phyloP scores from a whole-genome alignment of 2,113 vertebrate genomes.

The Pampusana beccarii region DNA sequence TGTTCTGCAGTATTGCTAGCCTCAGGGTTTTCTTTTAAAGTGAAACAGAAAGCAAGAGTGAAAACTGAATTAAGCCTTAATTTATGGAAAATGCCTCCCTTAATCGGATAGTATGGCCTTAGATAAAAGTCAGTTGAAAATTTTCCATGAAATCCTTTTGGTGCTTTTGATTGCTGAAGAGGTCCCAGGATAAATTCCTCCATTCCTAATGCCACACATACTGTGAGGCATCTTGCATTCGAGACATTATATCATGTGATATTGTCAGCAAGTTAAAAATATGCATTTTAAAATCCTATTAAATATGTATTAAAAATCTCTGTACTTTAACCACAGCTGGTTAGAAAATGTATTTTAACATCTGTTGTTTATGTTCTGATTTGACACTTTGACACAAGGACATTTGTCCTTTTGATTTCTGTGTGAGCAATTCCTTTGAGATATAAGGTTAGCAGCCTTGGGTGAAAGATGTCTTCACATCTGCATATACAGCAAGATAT shows the following conservation, averaged over 20 bases:
- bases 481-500: neutral
- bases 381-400: neutral
- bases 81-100: neutral
- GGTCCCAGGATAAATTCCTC: neutral
- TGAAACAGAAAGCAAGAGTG: slow-evolving; percentile 8
- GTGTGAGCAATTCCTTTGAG: neutral
- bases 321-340: neutral
- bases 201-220: neutral
- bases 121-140: neutral
- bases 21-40: slow-evolving; percentile 7
- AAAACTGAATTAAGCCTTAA: neutral
- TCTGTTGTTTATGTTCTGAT: neutral
- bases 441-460: neutral
- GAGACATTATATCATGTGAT: neutral
- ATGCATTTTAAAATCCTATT: neutral
- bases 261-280: neutral
- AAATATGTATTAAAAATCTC: neutral
- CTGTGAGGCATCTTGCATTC: neutral
- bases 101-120: neutral
- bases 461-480: neutral
- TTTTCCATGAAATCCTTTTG: neutral
- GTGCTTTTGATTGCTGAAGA: neutral
- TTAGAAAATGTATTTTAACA: neutral
- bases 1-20: neutral
- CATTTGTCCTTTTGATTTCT: neutral